Conservation (phyloP, 2,113 vertebrate genomes). For the Spheniscus mendiculus region DNA sequence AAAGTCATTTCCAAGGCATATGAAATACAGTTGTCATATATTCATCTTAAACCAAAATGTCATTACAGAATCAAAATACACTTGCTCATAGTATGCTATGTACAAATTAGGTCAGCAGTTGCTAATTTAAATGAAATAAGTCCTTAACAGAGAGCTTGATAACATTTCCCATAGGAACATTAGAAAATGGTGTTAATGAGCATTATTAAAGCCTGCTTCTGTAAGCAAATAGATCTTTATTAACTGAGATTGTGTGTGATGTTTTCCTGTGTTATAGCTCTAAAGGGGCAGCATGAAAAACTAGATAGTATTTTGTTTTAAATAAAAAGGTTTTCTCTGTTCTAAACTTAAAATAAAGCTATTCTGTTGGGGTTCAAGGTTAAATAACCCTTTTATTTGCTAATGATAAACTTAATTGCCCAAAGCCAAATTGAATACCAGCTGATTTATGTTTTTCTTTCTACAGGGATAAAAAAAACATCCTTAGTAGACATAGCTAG, state of each 20-base stretch:
- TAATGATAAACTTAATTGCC: conserved; percentile 68
- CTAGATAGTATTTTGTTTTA: neutral
- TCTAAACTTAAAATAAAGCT: conserved; percentile 61
- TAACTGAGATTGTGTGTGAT: conserved; percentile 45
- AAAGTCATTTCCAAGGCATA: neutral
- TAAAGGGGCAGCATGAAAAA: conserved; percentile 19
- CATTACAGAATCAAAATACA: neutral
- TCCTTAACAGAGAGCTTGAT: conserved; percentile 66
- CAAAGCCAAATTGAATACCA: neutral
- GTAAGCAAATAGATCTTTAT: conserved; percentile 75
- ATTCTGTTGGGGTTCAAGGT: conserved; percentile 37
- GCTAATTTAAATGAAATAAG: conserved; percentile 73
- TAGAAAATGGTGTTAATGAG: conserved; percentile 67
- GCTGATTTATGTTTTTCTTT: neutral
- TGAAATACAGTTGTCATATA: neutral
- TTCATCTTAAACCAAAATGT: neutral
- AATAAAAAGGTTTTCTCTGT: conserved; percentile 41
- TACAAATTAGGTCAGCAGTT: conserved; percentile 36
- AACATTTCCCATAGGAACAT: conserved; percentile 69
- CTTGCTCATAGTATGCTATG: conserved; percentile 16
- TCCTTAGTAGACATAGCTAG: neutral
- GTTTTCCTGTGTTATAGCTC: conserved; percentile 30
- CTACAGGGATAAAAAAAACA: neutral
- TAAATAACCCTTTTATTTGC: conserved; percentile 64
- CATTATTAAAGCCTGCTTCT: conserved; percentile 57